Evolutionary conservation across 2,797 vertebrate genomes (phyloP), one percentile per base, ranked within the genome.

Genomic region (Arrhamphus sclerolepis): DNA sequence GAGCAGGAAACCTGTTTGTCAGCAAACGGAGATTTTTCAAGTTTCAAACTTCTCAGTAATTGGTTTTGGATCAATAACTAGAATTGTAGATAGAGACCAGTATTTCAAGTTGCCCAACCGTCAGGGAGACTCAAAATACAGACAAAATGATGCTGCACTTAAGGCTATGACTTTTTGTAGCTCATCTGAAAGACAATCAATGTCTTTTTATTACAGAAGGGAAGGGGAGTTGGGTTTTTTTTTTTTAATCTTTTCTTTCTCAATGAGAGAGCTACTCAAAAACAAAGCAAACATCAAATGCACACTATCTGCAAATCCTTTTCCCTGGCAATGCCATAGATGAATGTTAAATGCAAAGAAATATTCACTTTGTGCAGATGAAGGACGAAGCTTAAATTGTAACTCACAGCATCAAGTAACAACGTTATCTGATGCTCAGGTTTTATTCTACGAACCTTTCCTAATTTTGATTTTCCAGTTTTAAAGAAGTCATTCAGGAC

Each of bases 51-150:
- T 41, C 9, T 3, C 19, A 20, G 8, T 1, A 44, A 17, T 14
- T 21, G 19, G 42, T 38, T 13, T 13, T 38, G 13, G 34, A 38
- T 38, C 14, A 38, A 38, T 38, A 3, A 38, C 13, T 38, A 50
- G 13, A 2, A 18, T 24, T 38, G n/a, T 4, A 29, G 10, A n/a
- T 43, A 31, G 40, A 56, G 13, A 40, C 14, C 1, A 18, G 60
- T 40, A 8, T 43, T 44, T 62, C 1, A 20, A 14, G 14, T 24
- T 0, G 1, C 55, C 29, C 24, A 43, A 11, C 31, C 44, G 46
- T 64, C n/a, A 19, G 48, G 48, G 46, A 42, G 17, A 52, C 62
- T 64, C 24, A 26, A 61, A 24, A 68, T 62, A 43, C 21, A 39
- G 69, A 70, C 43, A 50, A 48, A 55, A 56, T 10, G 11, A 17